A percentile compares a stretch with the other conserved stretches of the same genome.
phyloP scores from a whole-genome alignment of 2,797 vertebrate genomes.

The Notolepis coatsorum region DNA sequence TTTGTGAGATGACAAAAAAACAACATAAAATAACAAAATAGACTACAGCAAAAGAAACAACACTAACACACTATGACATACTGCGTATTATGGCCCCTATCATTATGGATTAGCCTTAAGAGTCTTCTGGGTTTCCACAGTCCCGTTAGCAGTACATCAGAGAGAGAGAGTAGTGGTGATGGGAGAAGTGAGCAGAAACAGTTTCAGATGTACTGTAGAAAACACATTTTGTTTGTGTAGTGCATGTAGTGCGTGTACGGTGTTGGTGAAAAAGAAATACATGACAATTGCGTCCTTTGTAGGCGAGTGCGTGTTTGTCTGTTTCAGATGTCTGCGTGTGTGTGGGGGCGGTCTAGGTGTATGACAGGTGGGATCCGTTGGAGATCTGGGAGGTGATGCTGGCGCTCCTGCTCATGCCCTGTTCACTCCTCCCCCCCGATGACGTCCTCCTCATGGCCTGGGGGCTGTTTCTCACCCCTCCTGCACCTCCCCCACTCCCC shows the following conservation, averaged over 20 bases:
- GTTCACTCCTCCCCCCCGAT: slow-evolving; percentile 95
- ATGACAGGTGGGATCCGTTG: slow-evolving; percentile 98
- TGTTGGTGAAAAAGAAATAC: slow-evolving; percentile 28
- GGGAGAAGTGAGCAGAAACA: slow-evolving; percentile 21
- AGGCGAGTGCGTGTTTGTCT: slow-evolving; percentile 22
- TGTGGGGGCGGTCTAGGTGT: slow-evolving; percentile 84
- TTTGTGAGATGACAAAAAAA: no score
- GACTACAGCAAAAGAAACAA: no score
- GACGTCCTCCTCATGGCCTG: slow-evolving; percentile 96
- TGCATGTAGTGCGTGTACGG: slow-evolving; percentile 37
- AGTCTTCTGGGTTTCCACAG: slow-evolving; percentile 65
- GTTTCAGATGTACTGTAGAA: slow-evolving; percentile 17
- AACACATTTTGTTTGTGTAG: slow-evolving; percentile 17
- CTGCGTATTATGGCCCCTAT: slow-evolving; percentile 15
- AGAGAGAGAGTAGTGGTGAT: slow-evolving; percentile 27
- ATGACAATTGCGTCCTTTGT: slow-evolving; percentile 4
- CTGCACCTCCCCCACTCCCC: slow-evolving; percentile 86
- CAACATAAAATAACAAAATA: no score
- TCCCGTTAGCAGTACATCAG: slow-evolving; percentile 29
- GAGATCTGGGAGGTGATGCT: slow-evolving; percentile 99
- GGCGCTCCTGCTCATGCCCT: slow-evolving; percentile 99
- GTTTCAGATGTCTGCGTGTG: slow-evolving; percentile 24
- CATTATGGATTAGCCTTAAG: slow-evolving; percentile 17
- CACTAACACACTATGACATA: slow-evolving; percentile 36
- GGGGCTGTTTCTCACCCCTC: slow-evolving; percentile 97